Evolutionary conservation across 2,888 invertebrate genomes (phyloP), one percentile per base, ranked within the genome.

Genomic region (Lordiphosa fenestrarum): DNA sequence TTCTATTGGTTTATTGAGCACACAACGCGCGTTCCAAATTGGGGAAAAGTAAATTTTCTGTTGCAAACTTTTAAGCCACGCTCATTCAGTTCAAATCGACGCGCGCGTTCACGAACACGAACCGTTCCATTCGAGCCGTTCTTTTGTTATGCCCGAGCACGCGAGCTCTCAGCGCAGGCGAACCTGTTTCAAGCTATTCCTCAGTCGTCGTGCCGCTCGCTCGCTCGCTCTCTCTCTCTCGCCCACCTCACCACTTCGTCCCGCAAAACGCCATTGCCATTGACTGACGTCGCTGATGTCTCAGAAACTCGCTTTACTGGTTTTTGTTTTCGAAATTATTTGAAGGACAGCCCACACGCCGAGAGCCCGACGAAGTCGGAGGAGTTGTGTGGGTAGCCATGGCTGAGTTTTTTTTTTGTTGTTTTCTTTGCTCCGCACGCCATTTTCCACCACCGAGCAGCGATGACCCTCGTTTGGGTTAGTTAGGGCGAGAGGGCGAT

Each of bases 111-210:
- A 69, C 83, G 84, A 88, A 69, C 83, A 69, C 83, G 84, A 88
- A 87, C 89, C 88, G 90, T 86, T 86, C 88, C 78, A 87, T 82
- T 86, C 87, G 85, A 89, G 88, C 85, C 86, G 85, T 86, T 88
- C 88, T 88, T 87, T 89, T 90, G 89, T 89, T 89, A 84, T 89
- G 89, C 80, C 70, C 80, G 70, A 83, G 73, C 81, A 68, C 53
- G 71, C 71, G 61, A 73, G 72, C 73, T 71, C 81, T 70, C 70
- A 72, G 68, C 71, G 72, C 75, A 55, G 78, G 69, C 86, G 86
- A 87, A 87, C 87, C 86, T 86, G 87, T 86, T 86, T 84, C 63
- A 42, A 7, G 30, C 9, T 30, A 47, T 39, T 13, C 15, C 44
- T 33, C 42, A 42, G 42, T 50, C 54, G 9, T 36, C 47, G 40